Evolutionary conservation across 2,797 vertebrate genomes (phyloP), one percentile per base, ranked within the genome.

Genomic region (Distichodus sexfasciatus): DNA sequence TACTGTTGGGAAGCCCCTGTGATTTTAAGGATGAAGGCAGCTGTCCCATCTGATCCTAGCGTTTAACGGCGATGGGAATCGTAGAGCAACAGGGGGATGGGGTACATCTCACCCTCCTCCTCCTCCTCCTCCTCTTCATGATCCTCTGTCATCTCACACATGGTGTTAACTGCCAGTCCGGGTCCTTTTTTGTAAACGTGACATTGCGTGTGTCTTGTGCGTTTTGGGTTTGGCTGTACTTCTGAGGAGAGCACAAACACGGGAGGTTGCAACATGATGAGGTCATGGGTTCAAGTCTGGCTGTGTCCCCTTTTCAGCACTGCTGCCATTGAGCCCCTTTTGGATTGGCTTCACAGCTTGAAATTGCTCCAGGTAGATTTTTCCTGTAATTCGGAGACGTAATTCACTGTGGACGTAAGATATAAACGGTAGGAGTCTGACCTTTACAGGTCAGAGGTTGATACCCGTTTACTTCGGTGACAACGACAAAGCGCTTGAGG

Each of bases 371-470:
- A n/a, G n/a, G n/a, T n/a, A n/a, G n/a, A n/a, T n/a, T n/a, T n/a
- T n/a, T n/a, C n/a, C n/a, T n/a, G n/a, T n/a, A n/a, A n/a, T n/a
- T n/a, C n/a, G n/a, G n/a, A n/a, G n/a, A n/a, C n/a, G n/a, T n/a
- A n/a, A n/a, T 44, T 12, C 15, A 43, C 46, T 38, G 59, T 55
- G 43, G 46, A 40, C 66, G 58, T 68, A 48, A 23, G 40, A 55
- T 29, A 43, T 14, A 28, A 48, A 59, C 8, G 50, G 6, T 12
- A n/a, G 36, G 53, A 62, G 53, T 74, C 53, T 17, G 54, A n/a
- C n/a, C n/a, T n/a, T 72, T 71, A 68, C 59, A 48, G 54, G 33
- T 50, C 43, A n/a, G n/a, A n/a, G n/a, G 41, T 38, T 38, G 57
- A 65, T 75, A 69, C 60, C 46, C 65, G 59, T 14, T 55, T 29